Conservation (phyloP, 2,888 invertebrate species). For the Megaustenia siamemsis region DNA sequence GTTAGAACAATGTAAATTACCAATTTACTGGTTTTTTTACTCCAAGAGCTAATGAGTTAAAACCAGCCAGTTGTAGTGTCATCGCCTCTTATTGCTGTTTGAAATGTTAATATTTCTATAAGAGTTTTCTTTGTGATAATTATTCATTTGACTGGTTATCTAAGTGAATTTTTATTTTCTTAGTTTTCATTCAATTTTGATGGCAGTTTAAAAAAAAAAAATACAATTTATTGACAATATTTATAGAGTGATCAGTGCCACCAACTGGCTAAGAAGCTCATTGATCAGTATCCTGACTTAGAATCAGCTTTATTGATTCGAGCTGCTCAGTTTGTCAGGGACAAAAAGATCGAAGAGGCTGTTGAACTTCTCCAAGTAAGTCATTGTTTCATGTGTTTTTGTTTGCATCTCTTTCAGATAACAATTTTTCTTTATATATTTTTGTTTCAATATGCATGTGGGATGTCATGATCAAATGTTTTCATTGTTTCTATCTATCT, state of each 20-base stretch:
- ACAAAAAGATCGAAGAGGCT: constrained; percentile 88
- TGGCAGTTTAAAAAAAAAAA: no score
- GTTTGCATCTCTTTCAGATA: not conserved
- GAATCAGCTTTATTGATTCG: constrained; percentile 88
- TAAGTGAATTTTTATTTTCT: not conserved
- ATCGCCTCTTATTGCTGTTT: no score
- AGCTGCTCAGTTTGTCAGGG: constrained; percentile 88
- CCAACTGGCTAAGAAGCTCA: constrained; percentile 85
- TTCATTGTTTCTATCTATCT: no score
- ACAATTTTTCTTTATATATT: not conserved
- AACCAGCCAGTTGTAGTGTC: no score
- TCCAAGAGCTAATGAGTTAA: no score
- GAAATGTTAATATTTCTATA: no score
- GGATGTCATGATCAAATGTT: no score
- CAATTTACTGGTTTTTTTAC: no score
- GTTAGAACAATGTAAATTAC: no score
- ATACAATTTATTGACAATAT: not conserved
- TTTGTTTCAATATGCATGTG: not conserved
- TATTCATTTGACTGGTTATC: not conserved
- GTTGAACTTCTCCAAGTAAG: constrained; percentile 84
- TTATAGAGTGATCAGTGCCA: constrained; percentile 88
- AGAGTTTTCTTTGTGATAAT: no score
- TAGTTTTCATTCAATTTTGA: not conserved
- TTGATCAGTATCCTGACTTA: constrained; percentile 86
- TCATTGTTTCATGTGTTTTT: not conserved